phyloP scores from a whole-genome alignment of 1,140 invertebrate species.

The Archivesica marissinica region DNA sequence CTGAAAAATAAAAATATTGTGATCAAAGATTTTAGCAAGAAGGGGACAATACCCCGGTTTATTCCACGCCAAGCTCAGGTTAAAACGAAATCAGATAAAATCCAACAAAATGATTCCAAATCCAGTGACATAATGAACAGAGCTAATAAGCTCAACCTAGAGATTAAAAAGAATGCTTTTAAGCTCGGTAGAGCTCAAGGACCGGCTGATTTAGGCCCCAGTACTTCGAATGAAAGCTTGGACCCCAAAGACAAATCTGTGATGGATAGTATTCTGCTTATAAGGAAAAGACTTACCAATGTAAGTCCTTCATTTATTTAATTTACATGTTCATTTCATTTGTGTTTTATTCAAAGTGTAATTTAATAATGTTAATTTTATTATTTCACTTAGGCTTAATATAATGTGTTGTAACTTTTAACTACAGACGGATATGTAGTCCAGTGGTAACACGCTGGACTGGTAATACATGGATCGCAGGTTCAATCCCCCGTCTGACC shows the following conservation, averaged over 20 bases:
- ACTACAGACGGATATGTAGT: neutral
- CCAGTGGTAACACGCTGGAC: neutral
- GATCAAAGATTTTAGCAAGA: slow-evolving; percentile 69
- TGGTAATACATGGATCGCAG: neutral
- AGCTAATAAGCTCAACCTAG: slow-evolving; percentile 64
- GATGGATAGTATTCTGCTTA: slow-evolving; percentile 67
- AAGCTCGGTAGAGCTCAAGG: slow-evolving; percentile 72
- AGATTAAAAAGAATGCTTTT: slow-evolving; percentile 73
- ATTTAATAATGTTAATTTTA: neutral
- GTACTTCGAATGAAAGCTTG: slow-evolving; percentile 12
- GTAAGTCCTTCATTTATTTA: slow-evolving; percentile 52
- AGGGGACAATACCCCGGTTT: slow-evolving; percentile 70
- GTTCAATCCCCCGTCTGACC: no score
- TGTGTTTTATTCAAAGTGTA: neutral
- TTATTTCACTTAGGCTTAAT: neutral
- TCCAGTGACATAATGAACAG: neutral
- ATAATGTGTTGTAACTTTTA: neutral
- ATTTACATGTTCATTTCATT: neutral
- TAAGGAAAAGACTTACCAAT: slow-evolving; percentile 72
- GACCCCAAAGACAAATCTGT: slow-evolving; percentile 66
- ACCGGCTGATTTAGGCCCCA: slow-evolving; percentile 39
- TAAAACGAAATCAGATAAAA: slow-evolving; percentile 43
- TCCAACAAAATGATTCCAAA: slow-evolving; percentile 1
- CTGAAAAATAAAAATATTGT: slow-evolving; percentile 61
- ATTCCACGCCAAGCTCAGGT: slow-evolving; percentile 75